Base-by-base conservation (phyloP, 2,113 vertebrate species). In the Rhegmatorhina hoffmannsi region DNA sequence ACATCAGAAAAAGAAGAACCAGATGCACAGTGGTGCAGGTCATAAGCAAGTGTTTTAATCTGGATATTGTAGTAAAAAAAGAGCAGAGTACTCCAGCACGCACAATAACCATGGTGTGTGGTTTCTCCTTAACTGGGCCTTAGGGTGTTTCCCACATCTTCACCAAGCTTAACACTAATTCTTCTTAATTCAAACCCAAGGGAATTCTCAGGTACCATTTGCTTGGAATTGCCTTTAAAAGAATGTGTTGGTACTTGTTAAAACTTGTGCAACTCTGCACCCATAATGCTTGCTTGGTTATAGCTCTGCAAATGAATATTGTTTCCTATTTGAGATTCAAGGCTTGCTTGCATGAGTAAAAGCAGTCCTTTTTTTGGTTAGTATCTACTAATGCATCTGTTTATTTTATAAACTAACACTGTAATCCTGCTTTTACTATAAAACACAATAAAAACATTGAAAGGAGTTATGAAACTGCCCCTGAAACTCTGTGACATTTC, bases 81-180 rank as follows among this genome's bases (percentile, higher is more conserved):
- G 38, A 75, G 53, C 34, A 68, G 66, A 92, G 43, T 44, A 70
- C 40, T 47, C 76, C 44, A 78, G 64, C 33, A 80, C n/a, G 89
- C 62, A 40, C 1, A 7, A 29, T 36, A 85, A 80, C 3, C 0
- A 0, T 3, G 46, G 38, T 2, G 3, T 53, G 78, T 31, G 72
- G 75, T 88, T 95, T 89, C 11, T 81, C 55, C 73, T 79, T 55
- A 59, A 0, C 0, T 38, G 43, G 79, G 34, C 79, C 76, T 86
- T 4, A 49, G 49, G 82, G 59, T 40, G 25, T 84, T 94, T 93
- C 79, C 77, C 77, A 85, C n/a, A 63, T 12, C 67, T 91, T 49
- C 16, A 44, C 24, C 26, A 11, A 10, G 10, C 36, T 87, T 60
- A 72, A 81, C 59, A 53, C 34, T 16, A 1, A 15, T 66, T 31